Conservation (phyloP, 2,888 invertebrate species). For the Rhyacophila evoluta region DNA sequence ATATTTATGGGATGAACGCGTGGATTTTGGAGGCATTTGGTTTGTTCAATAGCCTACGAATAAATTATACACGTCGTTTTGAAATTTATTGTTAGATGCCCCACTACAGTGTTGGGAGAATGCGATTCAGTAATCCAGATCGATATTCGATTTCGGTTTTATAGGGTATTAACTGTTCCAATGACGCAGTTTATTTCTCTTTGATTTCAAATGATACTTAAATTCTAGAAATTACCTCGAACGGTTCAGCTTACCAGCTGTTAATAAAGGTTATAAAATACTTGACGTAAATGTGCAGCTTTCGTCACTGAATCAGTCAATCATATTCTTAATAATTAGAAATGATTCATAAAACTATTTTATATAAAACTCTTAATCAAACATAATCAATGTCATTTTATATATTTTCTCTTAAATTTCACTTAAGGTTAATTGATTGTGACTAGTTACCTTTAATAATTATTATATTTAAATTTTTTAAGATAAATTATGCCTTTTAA, state of each 20-base stretch:
- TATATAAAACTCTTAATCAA: too few species aligned
- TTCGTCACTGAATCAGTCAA: too few species aligned
- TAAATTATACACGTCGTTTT: conserved; percentile 51
- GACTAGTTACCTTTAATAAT: too few species aligned
- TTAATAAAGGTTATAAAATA: background rate
- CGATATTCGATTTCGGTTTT: conserved; percentile 1
- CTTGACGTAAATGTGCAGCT: background rate
- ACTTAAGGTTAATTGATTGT: too few species aligned
- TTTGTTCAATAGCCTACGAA: conserved; percentile 49
- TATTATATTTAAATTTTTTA: too few species aligned
- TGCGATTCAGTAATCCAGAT: background rate
- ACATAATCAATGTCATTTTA: too few species aligned
- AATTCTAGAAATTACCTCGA: background rate
- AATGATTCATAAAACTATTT: too few species aligned
- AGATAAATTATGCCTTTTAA: too few species aligned
- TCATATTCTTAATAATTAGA: too few species aligned
- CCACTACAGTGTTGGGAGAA: background rate
- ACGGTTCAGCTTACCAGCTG: background rate
- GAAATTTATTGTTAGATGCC: conserved; percentile 45
- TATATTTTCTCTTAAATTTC: too few species aligned
- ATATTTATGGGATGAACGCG: conserved; percentile 49
- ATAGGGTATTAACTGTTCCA: conserved; percentile 3
- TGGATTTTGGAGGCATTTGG: conserved; percentile 48
- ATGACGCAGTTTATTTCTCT: background rate
- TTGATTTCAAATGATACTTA: conserved; percentile 1